Base-by-base conservation (phyloP, 2,113 vertebrate species). In the Datnioides undecimradiatus region DNA sequence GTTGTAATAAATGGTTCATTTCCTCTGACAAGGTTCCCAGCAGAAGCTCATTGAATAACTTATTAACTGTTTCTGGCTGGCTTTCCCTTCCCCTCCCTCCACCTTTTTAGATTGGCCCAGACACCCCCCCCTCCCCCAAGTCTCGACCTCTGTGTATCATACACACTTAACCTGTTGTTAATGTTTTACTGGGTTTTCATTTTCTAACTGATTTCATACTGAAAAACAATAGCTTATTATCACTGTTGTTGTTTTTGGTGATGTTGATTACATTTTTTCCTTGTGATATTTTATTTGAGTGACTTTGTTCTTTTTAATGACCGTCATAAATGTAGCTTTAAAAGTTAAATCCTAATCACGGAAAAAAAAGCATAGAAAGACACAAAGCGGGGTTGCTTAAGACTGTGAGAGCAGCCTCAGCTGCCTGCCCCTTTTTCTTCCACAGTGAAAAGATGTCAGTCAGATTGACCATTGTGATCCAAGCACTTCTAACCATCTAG, bases 301-400 rank as follows among this genome's bases (percentile, higher is more conserved):
- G 85, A 84, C 71, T 82, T 78, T 86, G 84, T 87, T 54, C 66
- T 83, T 88, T 88, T 90, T 90, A 89, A 87, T 84, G 73, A 85
- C 21, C 31, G 7, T 71, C 77, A 63, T 84, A 88, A 88, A 89
- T 86, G 83, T 92, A 91, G 91, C 93, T 92, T 92, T 91, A 89
- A 90, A 80, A 87, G 76, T 40, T 7, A 85, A 79, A 82, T 66
- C 49, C 43, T 87, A 79, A 90, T 84, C 29, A 12, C 73, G 72
- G 73, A 74, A 77, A 65, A 85, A 73, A 11, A 84, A 68, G 58
- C 60, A 57, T 29, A 64, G 40, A 80, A 70, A 74, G 54, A 73
- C 17, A 38, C 64, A 31, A 46, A 49, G 31, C 65, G 17, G 63
- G 58, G 70, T 70, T 67, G 59, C 19, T 38, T 29, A 52, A 69